These are phyloP conservation scores for Graphium colonna DNA, from an alignment of 2,888 invertebrate genomes.

Conservation along the genomic window DNA sequence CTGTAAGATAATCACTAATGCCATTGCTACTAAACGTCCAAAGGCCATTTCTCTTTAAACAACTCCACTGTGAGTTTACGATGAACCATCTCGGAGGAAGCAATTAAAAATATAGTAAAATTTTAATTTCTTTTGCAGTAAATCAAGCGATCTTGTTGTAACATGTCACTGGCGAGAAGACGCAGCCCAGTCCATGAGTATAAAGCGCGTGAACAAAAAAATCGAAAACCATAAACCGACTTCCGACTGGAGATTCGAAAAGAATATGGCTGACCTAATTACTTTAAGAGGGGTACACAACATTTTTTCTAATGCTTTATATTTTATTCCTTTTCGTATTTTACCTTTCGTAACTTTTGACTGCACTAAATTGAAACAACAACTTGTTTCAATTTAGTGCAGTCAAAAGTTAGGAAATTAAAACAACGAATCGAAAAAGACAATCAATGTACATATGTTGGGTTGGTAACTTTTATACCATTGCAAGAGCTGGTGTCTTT, in stretches of 20 bases:
- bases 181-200: slow-evolving; percentile 27
- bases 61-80: slow-evolving; percentile 35
- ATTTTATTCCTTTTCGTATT: too few species aligned
- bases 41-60: slow-evolving; percentile 31
- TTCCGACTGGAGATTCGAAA: slow-evolving; percentile 30
- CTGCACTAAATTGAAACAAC: too few species aligned
- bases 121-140: slow-evolving; percentile 41
- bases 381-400: too few species aligned
- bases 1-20: slow-evolving; percentile 33
- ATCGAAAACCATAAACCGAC: slow-evolving; percentile 30
- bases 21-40: slow-evolving; percentile 34
- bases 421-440: too few species aligned
- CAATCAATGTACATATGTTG: too few species aligned
- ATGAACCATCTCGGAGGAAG: slow-evolving; percentile 46
- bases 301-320: slow-evolving; percentile 2
- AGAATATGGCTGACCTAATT: slow-evolving; percentile 45
- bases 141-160: slow-evolving; percentile 40
- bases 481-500: too few species aligned
- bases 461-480: too few species aligned
- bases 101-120: slow-evolving; percentile 59
- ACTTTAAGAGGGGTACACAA: slow-evolving; percentile 26
- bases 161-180: slow-evolving; percentile 38
- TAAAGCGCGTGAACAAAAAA: slow-evolving; percentile 19
- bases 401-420: too few species aligned
- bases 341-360: too few species aligned